Conservation (phyloP, 2,113 vertebrate species). For the Pardalotus punctatus region DNA sequence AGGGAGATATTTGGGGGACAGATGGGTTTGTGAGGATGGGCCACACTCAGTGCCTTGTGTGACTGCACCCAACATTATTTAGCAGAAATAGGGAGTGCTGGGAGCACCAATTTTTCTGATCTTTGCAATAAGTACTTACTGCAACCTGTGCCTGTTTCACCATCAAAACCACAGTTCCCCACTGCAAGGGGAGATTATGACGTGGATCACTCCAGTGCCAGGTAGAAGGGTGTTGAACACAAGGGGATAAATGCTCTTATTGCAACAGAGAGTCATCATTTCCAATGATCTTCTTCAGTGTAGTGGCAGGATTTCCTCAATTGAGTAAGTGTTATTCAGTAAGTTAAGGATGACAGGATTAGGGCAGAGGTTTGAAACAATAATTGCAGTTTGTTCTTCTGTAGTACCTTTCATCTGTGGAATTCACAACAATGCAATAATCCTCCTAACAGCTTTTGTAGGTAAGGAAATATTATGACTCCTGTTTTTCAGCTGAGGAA, state of each 20-base stretch:
- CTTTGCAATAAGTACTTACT: neutral
- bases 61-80: neutral
- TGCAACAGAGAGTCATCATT: conserved; percentile 15
- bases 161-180: neutral
- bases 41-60: neutral
- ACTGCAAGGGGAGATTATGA: neutral
- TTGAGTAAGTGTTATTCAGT: conserved; percentile 29
- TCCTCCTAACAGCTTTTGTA: conserved; percentile 31
- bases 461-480: neutral
- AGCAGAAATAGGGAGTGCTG: neutral
- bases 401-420: conserved; percentile 49
- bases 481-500: neutral
- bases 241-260: conserved; percentile 15
- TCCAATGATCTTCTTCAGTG: conserved; percentile 13
- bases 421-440: conserved; percentile 50
- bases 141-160: neutral
- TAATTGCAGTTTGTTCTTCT: conserved; percentile 55
- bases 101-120: neutral
- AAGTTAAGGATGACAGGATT: conserved; percentile 33
- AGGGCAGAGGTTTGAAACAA: conserved; percentile 54
- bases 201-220: neutral
- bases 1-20: neutral
- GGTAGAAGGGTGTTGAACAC: conserved; percentile 1
- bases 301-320: conserved; percentile 9
- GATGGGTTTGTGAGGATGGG: neutral